Base-by-base conservation (phyloP, 2,888 invertebrate genomes). In the Callosobruchus maculatus region DNA sequence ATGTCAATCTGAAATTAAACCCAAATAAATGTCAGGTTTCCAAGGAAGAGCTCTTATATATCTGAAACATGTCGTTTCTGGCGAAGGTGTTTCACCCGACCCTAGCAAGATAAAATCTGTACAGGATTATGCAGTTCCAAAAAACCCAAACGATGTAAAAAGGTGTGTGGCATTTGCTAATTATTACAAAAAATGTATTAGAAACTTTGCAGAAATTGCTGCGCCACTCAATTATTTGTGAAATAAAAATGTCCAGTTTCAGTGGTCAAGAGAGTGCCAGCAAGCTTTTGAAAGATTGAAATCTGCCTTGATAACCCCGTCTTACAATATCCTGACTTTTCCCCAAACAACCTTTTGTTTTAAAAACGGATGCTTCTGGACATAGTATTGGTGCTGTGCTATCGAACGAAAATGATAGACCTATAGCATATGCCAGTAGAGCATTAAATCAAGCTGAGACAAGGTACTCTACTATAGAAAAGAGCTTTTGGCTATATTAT, bases 151-250 rank as follows among this genome's bases (percentile, higher is more conserved):
- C 31, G 76, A 78, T 74, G 49, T 71, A 0, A 74, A 76, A 70
- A 22, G 78, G 71, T 81, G 80, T 68, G 70, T 79, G 4, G 80
- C 78, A 20, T 77, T 80, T 49, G 77, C 75, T 30, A 78, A 78
- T 68, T 80, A 77, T 67, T 80, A 80, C 68, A 76, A 78, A 69
- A 70, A 77, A 49, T 80, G 80, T 68, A 77, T 80, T 67, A 72
- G 21, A 77, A 78, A 66, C 75, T 81, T 77, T 26, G 20, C 75
- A 13, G 68, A 78, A 7, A 76, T 78, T 21, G 76, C 76, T 30
- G 71, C 75, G 73, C 74, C 73, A 22, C 68, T 80, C 21, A 79
- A 76, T 68, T 21, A 71, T 3, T 69, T 81, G 5, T 73, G 77
- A 67, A 78, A 77, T 67, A 80, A 80, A 73, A 76, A 75, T 5